Conservation (phyloP, 2,113 vertebrate species). For the Fulica atra region DNA sequence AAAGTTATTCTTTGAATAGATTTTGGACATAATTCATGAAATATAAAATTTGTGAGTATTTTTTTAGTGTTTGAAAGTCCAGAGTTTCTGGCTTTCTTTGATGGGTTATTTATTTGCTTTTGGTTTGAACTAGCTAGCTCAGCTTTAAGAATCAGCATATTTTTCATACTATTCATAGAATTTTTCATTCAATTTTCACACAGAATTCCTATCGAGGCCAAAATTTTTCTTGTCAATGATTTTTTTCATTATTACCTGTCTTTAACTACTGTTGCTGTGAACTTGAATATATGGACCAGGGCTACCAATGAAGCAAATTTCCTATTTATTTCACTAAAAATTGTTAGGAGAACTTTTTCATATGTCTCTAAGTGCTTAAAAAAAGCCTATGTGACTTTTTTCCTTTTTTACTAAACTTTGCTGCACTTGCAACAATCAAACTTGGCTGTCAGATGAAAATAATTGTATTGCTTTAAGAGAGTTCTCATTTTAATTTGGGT, state of each 20-base stretch:
- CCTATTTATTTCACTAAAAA: not conserved
- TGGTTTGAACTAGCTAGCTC: not conserved
- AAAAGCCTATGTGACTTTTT: not conserved
- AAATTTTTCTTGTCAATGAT: not conserved
- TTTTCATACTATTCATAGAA: not conserved
- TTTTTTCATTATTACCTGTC: not conserved
- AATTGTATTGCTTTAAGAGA: not conserved
- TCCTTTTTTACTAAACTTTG: not conserved
- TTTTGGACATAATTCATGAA: not conserved
- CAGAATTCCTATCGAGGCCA: not conserved
- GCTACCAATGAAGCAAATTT: not conserved
- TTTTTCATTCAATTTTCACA: not conserved
- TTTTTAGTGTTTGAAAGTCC: not conserved
- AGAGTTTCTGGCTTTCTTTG: not conserved
- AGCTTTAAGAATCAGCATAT: not conserved
- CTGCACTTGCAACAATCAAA: not conserved
- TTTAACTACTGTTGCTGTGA: not conserved
- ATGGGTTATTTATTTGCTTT: not conserved
- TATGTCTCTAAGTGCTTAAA: not conserved
- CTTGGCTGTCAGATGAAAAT: not conserved
- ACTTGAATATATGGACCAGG: not conserved
- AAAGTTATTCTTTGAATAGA: not conserved
- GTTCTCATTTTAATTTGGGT: not conserved
- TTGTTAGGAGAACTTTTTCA: not conserved
- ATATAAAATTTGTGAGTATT: not conserved